Conservation (phyloP, 2,797 vertebrate genomes). For the Darevskia mixta region DNA sequence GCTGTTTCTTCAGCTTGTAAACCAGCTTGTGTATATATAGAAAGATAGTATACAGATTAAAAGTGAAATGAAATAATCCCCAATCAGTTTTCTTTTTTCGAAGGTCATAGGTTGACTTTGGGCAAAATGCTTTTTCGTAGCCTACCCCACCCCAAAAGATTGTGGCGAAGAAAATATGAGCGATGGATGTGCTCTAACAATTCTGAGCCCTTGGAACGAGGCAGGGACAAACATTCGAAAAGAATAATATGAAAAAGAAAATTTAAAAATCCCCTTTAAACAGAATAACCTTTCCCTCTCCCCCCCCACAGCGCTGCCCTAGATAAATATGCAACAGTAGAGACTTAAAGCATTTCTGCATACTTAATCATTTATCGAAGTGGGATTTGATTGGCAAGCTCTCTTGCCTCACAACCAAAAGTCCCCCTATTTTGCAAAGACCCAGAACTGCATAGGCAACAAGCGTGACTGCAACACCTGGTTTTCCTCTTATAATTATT, state of each 20-base stretch:
- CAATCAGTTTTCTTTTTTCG: not conserved
- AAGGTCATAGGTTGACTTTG: not conserved
- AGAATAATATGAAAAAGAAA: not conserved
- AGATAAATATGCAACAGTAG: not conserved
- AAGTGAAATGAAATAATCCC: not conserved
- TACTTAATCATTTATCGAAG: constrained; percentile 73
- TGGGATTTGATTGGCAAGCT: constrained; percentile 50
- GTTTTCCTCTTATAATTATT: constrained; percentile 60
- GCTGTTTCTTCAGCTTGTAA: no score
- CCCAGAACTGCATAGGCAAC: constrained; percentile 45
- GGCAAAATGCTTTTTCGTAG: not conserved
- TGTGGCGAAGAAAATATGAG: not conserved
- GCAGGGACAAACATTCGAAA: not conserved
- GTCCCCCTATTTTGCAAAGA: constrained; percentile 6
- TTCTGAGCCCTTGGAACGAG: not conserved
- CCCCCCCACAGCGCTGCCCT: not conserved
- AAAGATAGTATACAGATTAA: no score
- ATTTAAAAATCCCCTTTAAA: constrained; percentile 5
- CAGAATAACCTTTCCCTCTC: not conserved
- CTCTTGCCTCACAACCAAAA: constrained; percentile 16
- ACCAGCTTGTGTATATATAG: no score
- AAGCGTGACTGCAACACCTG: constrained; percentile 60
- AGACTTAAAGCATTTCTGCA: constrained; percentile 52
- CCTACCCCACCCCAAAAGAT: not conserved
- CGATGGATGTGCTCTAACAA: not conserved